Base-by-base conservation (phyloP, 2,888 invertebrate species). In the Nasonovia ribisnigri region DNA sequence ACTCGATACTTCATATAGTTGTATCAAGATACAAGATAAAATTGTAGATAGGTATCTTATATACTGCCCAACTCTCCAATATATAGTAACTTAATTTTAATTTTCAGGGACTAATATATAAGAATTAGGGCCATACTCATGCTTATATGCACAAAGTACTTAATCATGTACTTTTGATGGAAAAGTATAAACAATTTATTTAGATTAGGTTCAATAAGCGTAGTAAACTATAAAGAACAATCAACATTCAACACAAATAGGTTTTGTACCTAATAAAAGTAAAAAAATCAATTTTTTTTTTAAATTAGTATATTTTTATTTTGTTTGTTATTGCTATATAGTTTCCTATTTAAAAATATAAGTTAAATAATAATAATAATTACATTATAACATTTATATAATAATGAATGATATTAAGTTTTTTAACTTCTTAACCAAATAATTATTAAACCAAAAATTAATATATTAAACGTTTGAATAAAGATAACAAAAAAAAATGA, bases 261-360 rank as follows among this genome's bases (percentile, higher is more conserved):
- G 8, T 77, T 20, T 86, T 86, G 29, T 86, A n/a, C n/a, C n/a
- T n/a, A 86, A n/a, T 46, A 46, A 86, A 77, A 77, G 20, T 43
- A 84, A 46, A 42, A 46, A 46, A 46, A 46, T 46, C 46, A 4
- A 54, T 13, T n/a, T 43, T 57, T 88, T 88, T 88, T 88, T 88
- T 54, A 88, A 60, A 88, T 92, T 92, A 92, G 67, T 88, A 60
- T 46, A 88, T 43, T 51, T 88, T 87, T 77, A 54, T 92, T 88
- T 90, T 57, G 4, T 93, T 93, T 84, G 84, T 93, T 93, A 93
- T 93, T 93, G 93, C 93, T 93, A 57, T 92, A 89, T 48, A 77
- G 84, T 93, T 89, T 48, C 89, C 67, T 88, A 92, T 92, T 92
- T 54, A 88, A 88, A 92, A 54, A 88, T 36, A 92, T 77, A 48